A percentile compares a stretch with the other conserved stretches of the same genome.
Conservation (phyloP, 2,888 invertebrate genomes). For the Panopea generosa region DNA sequence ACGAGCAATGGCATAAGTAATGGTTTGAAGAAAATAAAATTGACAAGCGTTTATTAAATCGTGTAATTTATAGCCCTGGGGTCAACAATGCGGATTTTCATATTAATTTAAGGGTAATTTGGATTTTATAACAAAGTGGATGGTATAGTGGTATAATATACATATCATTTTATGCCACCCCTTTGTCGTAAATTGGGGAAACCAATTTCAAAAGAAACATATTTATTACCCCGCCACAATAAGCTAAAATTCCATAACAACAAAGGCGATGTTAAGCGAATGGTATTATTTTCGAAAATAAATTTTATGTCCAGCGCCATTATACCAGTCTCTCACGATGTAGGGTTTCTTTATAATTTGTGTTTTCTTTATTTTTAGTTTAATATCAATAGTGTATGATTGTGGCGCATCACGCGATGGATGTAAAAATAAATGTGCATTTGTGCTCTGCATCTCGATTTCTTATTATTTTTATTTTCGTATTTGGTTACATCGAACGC, state of each 20-base stretch:
- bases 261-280: slow-evolving; percentile 30
- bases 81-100: slow-evolving; percentile 32
- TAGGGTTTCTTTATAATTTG: no score
- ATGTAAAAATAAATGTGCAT: no score
- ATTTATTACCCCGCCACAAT: slow-evolving; percentile 60
- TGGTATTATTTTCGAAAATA: slow-evolving; percentile 52
- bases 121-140: slow-evolving; percentile 36
- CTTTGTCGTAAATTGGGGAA: slow-evolving; percentile 32
- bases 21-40: slow-evolving; percentile 42
- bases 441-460: no score
- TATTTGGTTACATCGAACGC: no score
- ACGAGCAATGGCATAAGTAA: slow-evolving; percentile 31
- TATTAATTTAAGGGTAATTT: slow-evolving; percentile 58
- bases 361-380: no score
- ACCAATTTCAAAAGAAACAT: slow-evolving; percentile 62
- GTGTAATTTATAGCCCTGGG: slow-evolving; percentile 54
- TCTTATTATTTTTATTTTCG: no score
- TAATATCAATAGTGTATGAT: no score
- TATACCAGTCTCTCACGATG: slow-evolving; percentile 8
- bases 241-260: slow-evolving; percentile 49
- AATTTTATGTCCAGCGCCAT: slow-evolving; percentile 31
- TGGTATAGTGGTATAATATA: slow-evolving; percentile 47
- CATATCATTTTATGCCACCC: slow-evolving; percentile 63
- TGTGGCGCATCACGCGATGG: no score
- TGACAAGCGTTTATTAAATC: slow-evolving; percentile 64